phyloP scores from a whole-genome alignment of 2,888 invertebrate species.

The Deilephila porcellus region DNA sequence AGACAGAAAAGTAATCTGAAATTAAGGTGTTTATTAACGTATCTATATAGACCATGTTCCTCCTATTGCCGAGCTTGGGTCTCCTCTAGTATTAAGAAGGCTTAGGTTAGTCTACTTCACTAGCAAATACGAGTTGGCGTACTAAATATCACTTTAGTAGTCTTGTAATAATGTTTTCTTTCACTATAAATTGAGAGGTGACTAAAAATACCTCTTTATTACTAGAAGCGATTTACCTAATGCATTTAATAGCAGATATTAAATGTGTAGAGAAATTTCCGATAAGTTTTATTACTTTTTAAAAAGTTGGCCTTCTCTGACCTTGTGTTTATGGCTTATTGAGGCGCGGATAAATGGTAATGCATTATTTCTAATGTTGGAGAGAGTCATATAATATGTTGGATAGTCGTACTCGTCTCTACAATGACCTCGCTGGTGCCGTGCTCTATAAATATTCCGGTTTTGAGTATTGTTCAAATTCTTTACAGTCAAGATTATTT shows the following conservation, averaged over 20 bases:
- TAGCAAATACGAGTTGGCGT: too few relatives aligned
- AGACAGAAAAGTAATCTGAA: not conserved
- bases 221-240: slow-evolving; percentile 25
- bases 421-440: not conserved
- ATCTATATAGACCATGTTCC: too few relatives aligned
- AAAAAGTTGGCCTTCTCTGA: slow-evolving; percentile 15
- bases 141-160: too few relatives aligned
- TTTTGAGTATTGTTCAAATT: not conserved
- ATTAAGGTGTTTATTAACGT: not conserved
- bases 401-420: not conserved
- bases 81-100: too few relatives aligned
- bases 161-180: too few relatives aligned
- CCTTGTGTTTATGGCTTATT: slow-evolving; percentile 15
- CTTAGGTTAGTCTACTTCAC: too few relatives aligned
- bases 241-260: not conserved
- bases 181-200: too few relatives aligned
- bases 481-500: not conserved
- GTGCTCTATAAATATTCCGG: not conserved
- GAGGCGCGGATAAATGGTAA: slow-evolving; percentile 6
- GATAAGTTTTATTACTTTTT: slow-evolving; percentile 42
- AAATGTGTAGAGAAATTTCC: slow-evolving; percentile 33
- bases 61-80: too few relatives aligned
- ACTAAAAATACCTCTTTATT: not conserved
- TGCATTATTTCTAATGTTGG: not conserved
- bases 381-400: not conserved